Evolutionary conservation across 1,140 invertebrate species (phyloP), one percentile per base, ranked within the genome.

Genomic region (Cotesia typhae): DNA sequence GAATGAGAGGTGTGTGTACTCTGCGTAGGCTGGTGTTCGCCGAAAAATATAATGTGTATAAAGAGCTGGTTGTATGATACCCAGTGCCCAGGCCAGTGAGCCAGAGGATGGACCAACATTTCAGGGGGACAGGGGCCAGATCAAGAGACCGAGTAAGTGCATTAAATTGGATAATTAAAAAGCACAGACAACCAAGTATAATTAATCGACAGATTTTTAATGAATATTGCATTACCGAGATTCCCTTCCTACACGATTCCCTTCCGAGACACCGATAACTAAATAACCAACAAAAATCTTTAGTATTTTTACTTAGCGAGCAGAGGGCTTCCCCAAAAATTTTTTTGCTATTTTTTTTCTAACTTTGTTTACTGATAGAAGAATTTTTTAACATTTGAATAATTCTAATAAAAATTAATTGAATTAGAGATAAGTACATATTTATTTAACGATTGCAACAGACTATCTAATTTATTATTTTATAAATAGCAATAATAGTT

Each of bases 141-240:
- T 14, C 3, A 41, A 64, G 35, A 38, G 36, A 64, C 35, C 14
- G 61, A 60, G 59, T 41, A 36, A 35, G 61, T 37, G 61, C 61
- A 64, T 64, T 41, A 64, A 64, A 64, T 64, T 64, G 61, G 61
- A 64, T 64, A 64, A 64, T 64, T 64, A 64, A 64, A 64, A 64
- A 64, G 14, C 61, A 64, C 61, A 64, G 35, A 38, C 61, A 35
- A 35, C 35, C 35, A 64, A 36, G 35, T 41, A 35, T 64, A 64
- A 64, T 64, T 64, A 64, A 64, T 64, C 61, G 61, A 64, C 61
- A 64, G 61, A 64, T 64, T 64, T 64, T 64, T 64, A 64, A 64
- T 64, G 61, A 64, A 64, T 64, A 64, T 64, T 64, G 61, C 36
- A 64, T 64, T 64, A 41, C 37, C 35, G 10, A n/a, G 28, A 64